Percentiles rank a stretch among this genome's conserved stretches.
Evolutionary conservation across 2,797 vertebrate species (phyloP).

Genomic region (Clangula hyemalis): DNA sequence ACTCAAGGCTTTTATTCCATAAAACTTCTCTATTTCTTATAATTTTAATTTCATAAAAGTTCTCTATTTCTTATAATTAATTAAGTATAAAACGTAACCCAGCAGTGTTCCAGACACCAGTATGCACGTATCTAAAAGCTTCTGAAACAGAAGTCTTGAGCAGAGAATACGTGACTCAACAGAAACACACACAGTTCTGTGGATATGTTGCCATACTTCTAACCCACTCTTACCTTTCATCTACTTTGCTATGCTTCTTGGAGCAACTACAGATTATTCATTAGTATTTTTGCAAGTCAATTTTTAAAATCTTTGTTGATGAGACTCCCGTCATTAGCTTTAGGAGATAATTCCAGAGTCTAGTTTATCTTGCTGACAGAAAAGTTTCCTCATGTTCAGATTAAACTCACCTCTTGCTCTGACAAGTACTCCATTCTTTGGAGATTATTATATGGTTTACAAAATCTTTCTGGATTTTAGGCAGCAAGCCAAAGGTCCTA

Average conservation of each 20-base stretch:
- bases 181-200: not conserved
- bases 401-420: not conserved
- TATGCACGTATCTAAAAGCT: not conserved
- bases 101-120: not conserved
- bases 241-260: not conserved
- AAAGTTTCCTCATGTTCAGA: not conserved
- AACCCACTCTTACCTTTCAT: not conserved
- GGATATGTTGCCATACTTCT: not conserved
- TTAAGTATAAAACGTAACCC: not conserved
- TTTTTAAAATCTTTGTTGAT: not conserved
- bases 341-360: not conserved
- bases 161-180: not conserved
- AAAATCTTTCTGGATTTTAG: slow-evolving; percentile 57
- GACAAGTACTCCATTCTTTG: not conserved
- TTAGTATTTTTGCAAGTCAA: not conserved
- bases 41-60: not conserved
- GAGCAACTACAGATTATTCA: not conserved
- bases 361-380: not conserved
- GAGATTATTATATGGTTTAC: not conserved
- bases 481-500: not conserved
- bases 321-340: not conserved
- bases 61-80: not conserved
- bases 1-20: not conserved
- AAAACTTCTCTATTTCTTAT: not conserved
- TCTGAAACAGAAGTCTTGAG: not conserved